Percentiles rank a stretch among this genome's conserved stretches.
phyloP scores from a whole-genome alignment of 2,888 invertebrate genomes.

The Xestia xanthographa region DNA sequence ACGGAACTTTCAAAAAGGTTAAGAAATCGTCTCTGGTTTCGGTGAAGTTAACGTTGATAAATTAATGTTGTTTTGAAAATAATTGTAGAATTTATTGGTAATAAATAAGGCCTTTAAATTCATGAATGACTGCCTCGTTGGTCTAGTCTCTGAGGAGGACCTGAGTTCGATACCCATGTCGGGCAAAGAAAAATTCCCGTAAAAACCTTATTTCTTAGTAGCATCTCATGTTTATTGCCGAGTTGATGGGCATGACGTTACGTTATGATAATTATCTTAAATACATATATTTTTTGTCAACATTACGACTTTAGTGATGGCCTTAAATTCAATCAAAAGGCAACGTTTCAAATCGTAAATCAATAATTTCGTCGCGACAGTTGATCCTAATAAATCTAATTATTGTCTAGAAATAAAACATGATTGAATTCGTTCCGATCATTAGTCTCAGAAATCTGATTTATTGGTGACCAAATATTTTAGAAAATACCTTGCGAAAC shows the following conservation, averaged over 20 bases:
- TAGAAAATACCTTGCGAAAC: constrained; percentile 17
- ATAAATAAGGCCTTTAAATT: neutral
- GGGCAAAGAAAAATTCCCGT: neutral
- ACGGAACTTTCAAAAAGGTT: constrained; percentile 69
- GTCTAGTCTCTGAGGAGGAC: neutral
- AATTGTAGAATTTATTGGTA: neutral
- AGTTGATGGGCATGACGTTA: neutral
- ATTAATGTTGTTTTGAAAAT: neutral
- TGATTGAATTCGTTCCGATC: constrained; percentile 37
- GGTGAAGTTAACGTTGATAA: neutral
- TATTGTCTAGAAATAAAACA: constrained; percentile 25
- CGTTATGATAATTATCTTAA: neutral
- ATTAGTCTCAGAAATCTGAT: constrained; percentile 29
- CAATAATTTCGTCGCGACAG: constrained; percentile 25
- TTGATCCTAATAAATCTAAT: constrained; percentile 29
- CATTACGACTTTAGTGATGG: neutral
- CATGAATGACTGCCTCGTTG: neutral
- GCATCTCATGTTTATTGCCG: no score
- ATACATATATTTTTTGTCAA: neutral
- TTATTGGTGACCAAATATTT: constrained; percentile 37
- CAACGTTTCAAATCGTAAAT: constrained; percentile 20
- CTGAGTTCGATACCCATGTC: neutral
- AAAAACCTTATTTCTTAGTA: no score
- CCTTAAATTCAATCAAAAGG: constrained; percentile 2
- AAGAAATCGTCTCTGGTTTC: constrained; percentile 29